Conservation (phyloP, 2,113 vertebrate genomes). For the Macrotus californicus region DNA sequence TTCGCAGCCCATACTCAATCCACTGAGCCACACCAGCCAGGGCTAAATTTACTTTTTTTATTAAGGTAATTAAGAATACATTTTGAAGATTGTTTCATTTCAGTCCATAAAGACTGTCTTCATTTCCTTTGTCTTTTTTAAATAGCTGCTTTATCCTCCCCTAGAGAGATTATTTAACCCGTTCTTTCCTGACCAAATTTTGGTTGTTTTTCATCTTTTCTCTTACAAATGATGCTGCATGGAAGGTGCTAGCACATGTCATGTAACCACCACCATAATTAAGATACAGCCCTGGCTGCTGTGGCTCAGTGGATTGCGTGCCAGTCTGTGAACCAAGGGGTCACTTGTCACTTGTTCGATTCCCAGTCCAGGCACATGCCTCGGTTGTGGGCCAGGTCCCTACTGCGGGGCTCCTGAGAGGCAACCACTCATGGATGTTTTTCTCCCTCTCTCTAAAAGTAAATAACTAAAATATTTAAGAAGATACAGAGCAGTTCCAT, state of each 20-base stretch:
- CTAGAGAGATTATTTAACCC: background rate
- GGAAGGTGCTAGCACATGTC: background rate
- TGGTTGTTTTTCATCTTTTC: background rate
- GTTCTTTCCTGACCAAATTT: background rate
- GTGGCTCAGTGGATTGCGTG: too few relatives aligned
- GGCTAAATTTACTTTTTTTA: background rate
- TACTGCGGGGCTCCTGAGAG: too few relatives aligned
- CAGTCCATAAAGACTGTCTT: background rate
- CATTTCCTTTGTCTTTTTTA: background rate
- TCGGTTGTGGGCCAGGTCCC: too few relatives aligned
- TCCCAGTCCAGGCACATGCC: too few relatives aligned
- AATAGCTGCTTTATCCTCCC: background rate
- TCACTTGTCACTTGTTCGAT: too few relatives aligned
- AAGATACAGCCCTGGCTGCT: background rate
- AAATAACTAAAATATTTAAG: too few relatives aligned
- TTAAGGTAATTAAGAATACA: background rate
- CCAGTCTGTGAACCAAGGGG: too few relatives aligned
- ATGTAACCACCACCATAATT: background rate
- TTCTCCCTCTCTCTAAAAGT: too few relatives aligned
- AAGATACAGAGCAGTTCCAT: background rate
- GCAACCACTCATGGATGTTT: too few relatives aligned
- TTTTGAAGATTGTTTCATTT: background rate
- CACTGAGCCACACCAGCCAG: too few relatives aligned
- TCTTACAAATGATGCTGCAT: background rate
- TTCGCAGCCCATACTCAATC: too few relatives aligned